These are phyloP conservation scores for Candoia aspera DNA, from an alignment of 2,113 vertebrate genomes.

Conservation along the genomic window DNA sequence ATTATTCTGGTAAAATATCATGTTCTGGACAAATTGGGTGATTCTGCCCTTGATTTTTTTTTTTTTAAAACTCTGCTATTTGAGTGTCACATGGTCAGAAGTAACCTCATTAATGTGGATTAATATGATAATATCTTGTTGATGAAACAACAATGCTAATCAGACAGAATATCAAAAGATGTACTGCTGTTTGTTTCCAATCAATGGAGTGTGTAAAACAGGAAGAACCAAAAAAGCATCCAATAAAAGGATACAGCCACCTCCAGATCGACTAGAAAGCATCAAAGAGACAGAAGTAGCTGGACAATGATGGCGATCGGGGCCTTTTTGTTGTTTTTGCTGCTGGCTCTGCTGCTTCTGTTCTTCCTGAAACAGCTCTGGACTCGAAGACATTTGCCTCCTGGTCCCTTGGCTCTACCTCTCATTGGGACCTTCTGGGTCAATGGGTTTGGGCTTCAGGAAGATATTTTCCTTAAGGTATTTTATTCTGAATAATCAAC, in stretches of 20 bases:
- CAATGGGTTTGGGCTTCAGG: constrained; percentile 20
- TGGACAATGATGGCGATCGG: not conserved
- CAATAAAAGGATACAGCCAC: not conserved
- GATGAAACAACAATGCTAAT: not conserved
- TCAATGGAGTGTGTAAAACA: not conserved
- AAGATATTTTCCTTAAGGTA: constrained; percentile 25
- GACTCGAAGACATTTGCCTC: constrained; percentile 17
- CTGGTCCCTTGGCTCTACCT: constrained; percentile 34
- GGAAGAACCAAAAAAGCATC: not conserved
- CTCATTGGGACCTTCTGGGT: constrained; percentile 40
- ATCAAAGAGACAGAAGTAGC: not conserved
- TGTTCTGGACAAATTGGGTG: rapidly evolving
- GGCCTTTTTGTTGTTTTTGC: not conserved
- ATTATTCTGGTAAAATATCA: not conserved
- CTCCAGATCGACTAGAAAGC: not conserved
- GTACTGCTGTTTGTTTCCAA: too few relatives aligned
- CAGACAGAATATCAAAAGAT: not conserved
- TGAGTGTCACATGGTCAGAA: not conserved
- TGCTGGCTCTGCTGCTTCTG: not conserved
- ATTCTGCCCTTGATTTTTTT: not conserved
- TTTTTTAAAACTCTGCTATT: not conserved
- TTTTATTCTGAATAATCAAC: not conserved
- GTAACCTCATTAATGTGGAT: not conserved
- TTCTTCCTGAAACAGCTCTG: not conserved
- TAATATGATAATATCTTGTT: not conserved